Conservation (phyloP, 2,797 vertebrate genomes). For the Brachyrhaphis roseni region DNA sequence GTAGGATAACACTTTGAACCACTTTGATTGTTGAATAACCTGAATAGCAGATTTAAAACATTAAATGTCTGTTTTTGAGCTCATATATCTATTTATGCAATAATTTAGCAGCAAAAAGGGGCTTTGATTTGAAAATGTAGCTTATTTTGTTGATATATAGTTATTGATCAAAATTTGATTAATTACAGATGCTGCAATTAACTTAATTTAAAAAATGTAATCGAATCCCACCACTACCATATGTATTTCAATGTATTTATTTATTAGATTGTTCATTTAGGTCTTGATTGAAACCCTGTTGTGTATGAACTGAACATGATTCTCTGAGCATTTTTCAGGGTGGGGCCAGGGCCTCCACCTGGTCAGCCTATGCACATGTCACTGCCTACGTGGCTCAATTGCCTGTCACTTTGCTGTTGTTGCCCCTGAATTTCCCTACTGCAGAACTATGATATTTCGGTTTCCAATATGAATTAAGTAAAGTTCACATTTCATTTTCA, state of each 20-base stretch:
- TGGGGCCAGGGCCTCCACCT: background rate
- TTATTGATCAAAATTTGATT: too few relatives aligned
- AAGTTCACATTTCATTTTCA: background rate
- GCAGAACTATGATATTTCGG: background rate
- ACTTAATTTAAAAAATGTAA: background rate
- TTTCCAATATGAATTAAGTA: background rate
- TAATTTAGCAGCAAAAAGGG: too few relatives aligned
- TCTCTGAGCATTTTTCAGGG: background rate
- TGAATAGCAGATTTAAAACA: background rate
- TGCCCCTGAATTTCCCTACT: background rate
- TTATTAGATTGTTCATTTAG: background rate
- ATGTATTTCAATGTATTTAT: background rate
- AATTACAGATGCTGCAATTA: too few relatives aligned
- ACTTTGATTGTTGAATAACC: background rate
- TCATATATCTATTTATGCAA: too few relatives aligned
- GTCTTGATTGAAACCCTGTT: background rate
- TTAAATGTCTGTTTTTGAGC: too few relatives aligned
- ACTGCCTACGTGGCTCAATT: background rate
- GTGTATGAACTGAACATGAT: background rate
- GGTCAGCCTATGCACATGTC: background rate
- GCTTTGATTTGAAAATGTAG: too few relatives aligned
- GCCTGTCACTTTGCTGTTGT: background rate
- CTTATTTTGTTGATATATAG: too few relatives aligned
- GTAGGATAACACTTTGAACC: background rate
- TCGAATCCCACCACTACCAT: background rate